Evolutionary conservation across 92 coral and sea anemone species (phyloP), one percentile per base, ranked within the genome.

Genomic region (Pocillopora grandis): DNA sequence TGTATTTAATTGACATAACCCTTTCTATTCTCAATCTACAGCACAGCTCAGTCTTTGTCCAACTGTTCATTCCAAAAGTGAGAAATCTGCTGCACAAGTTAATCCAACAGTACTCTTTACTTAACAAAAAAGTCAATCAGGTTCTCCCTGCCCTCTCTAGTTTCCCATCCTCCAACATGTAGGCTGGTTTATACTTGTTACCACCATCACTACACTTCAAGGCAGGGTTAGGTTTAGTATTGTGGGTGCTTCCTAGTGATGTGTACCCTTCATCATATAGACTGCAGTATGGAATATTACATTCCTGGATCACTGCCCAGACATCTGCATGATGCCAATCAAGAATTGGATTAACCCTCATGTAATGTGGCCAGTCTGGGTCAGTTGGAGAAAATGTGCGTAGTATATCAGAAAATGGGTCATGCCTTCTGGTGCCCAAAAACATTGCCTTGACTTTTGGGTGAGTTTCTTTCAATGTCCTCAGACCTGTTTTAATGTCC

Each of bases 251-350:
- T 18, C 99, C 99, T 59, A 97, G 81, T 5, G 99, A 97, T 19
- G 99, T 97, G 77, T 94, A 97, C 17, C 99, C 99, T 68, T 92
- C 67, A 18, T 97, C 98, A 87, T 97, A 97, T 31, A 97, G 90
- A 55, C 92, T 79, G 65, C 98, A 91, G 86, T 97, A 94, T 9
- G 92, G 93, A 64, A 97, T 88, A 35, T 88, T 58, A 70, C 98
- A 97, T 58, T 92, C 90, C 60, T 84, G 85, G 67, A 97, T 87
- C n/a, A 97, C 88, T 60, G 88, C 74, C 99, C 99, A 97, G 36
- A 97, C 98, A 92, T 97, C 98, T 0, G 90, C 83, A 72, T 94
- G 96, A 71, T 91, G 89, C 99, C 99, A 96, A 79, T 96, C 98
- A 59, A 96, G 88, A 75, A 96, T 96, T 73, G 99, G 98, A 82